These are phyloP conservation scores for Troilus luridus DNA, from an alignment of 2,888 invertebrate genomes.

Conservation along the genomic window DNA sequence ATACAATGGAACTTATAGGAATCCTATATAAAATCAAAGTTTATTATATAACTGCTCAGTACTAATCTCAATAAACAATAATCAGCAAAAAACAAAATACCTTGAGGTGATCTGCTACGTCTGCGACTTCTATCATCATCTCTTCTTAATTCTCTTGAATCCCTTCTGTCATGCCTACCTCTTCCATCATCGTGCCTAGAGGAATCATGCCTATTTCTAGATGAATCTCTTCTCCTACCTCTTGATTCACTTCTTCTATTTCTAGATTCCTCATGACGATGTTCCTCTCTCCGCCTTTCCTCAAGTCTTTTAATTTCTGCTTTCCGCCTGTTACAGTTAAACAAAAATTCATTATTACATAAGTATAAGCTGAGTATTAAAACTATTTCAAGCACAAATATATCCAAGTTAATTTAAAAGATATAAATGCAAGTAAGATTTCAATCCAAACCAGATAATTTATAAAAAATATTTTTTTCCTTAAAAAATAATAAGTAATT, in stretches of 20 bases:
- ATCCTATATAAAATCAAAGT: background rate
- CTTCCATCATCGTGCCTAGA: slow-evolving; percentile 52
- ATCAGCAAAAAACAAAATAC: slow-evolving; percentile 24
- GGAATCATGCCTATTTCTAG: slow-evolving; percentile 67
- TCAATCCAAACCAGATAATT: background rate
- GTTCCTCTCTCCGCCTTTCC: slow-evolving; percentile 62
- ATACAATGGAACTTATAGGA: background rate
- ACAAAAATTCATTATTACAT: background rate
- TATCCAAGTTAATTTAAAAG: background rate
- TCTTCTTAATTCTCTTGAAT: slow-evolving; percentile 62
- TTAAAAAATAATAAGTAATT: too few relatives aligned
- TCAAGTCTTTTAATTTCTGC: slow-evolving; percentile 60
- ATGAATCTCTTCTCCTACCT: slow-evolving; percentile 68
- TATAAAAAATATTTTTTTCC: too few relatives aligned
- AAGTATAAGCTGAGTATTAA: background rate
- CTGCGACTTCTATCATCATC: slow-evolving; percentile 65
- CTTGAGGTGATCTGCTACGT: slow-evolving; percentile 64
- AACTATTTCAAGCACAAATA: background rate
- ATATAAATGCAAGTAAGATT: background rate
- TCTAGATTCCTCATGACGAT: slow-evolving; percentile 63
- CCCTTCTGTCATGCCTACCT: slow-evolving; percentile 12
- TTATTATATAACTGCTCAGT: background rate
- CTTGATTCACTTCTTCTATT: slow-evolving; percentile 67
- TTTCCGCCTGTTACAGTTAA: slow-evolving; percentile 55
- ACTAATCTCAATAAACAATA: background rate